phyloP scores from a whole-genome alignment of 1,140 invertebrate species.

The Drosophila trapezifrons region DNA sequence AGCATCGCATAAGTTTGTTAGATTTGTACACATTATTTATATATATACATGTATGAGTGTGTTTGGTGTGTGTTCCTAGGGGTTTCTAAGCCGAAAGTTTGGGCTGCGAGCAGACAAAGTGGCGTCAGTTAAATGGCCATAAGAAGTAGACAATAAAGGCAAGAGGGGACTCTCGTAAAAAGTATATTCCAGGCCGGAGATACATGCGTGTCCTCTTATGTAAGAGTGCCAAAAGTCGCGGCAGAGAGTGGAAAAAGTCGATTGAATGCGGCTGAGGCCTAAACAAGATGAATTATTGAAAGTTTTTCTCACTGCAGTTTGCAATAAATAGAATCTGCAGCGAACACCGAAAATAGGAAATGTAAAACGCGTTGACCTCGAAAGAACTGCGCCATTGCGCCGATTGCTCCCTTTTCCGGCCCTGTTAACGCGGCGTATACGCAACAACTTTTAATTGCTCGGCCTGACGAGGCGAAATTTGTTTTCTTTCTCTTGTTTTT shows the following conservation, averaged over 20 bases:
- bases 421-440: slow-evolving; percentile 56
- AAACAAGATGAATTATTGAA: slow-evolving; percentile 42
- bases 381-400: slow-evolving; percentile 40
- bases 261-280: slow-evolving; percentile 12
- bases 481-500: slow-evolving; percentile 10
- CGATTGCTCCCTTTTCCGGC: slow-evolving; percentile 50
- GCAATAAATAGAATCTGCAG: slow-evolving; percentile 43
- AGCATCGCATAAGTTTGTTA: slow-evolving; percentile 56
- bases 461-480: slow-evolving; percentile 19
- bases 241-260: slow-evolving; percentile 20
- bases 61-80: not conserved
- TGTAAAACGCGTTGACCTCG: slow-evolving; percentile 62
- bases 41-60: slow-evolving; percentile 19
- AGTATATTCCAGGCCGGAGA: slow-evolving; percentile 25
- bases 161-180: slow-evolving; percentile 63
- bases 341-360: slow-evolving; percentile 47
- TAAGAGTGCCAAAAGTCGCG: slow-evolving; percentile 38
- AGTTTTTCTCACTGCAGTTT: slow-evolving; percentile 21
- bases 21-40: slow-evolving; percentile 48
- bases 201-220: slow-evolving; percentile 36
- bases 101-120: slow-evolving; percentile 59
- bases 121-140: slow-evolving; percentile 75
- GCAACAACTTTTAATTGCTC: slow-evolving; percentile 66
- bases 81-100: slow-evolving; percentile 45
- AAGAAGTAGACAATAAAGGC: slow-evolving; percentile 50